A percentile compares a stretch with the other conserved stretches of the same genome.
Conservation (phyloP, 1,140 invertebrate genomes). For the Drosophila biarmipes region DNA sequence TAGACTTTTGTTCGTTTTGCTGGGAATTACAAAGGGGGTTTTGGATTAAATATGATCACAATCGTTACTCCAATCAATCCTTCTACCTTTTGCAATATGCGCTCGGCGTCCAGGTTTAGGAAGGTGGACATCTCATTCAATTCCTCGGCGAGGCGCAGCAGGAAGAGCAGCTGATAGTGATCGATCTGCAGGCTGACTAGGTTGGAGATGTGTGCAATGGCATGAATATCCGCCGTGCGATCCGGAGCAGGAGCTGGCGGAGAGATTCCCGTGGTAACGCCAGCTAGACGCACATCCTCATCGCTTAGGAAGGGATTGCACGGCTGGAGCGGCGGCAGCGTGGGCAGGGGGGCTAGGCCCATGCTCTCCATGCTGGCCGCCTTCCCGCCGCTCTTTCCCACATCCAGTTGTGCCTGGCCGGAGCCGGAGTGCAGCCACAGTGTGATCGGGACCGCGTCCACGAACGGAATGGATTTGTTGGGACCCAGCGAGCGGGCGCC, state of each 20-base stretch:
- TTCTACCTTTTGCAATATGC: slow-evolving; percentile 86
- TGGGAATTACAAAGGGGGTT: slow-evolving; percentile 18
- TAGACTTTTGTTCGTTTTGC: slow-evolving; percentile 86
- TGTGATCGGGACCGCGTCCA: slow-evolving; percentile 95
- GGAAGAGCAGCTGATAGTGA: slow-evolving; percentile 96
- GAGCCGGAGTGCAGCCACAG: slow-evolving; percentile 88
- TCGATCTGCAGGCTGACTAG: slow-evolving; percentile 94
- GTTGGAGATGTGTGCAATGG: slow-evolving; percentile 90
- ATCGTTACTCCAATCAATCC: not conserved
- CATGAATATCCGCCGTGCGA: slow-evolving; percentile 87
- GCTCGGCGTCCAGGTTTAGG: slow-evolving; percentile 91
- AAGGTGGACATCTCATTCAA: slow-evolving; percentile 92
- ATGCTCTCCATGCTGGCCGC: slow-evolving; percentile 60
- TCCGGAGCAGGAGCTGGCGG: slow-evolving; percentile 31
- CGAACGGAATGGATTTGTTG: slow-evolving; percentile 92
- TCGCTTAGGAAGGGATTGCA: slow-evolving; percentile 81
- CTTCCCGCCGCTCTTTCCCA: slow-evolving; percentile 31
- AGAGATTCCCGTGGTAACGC: not conserved
- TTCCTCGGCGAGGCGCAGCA: slow-evolving; percentile 93
- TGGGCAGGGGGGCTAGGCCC: slow-evolving; percentile 58
- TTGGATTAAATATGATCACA: not conserved
- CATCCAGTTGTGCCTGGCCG: slow-evolving; percentile 55
- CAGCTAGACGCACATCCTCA: slow-evolving; percentile 63
- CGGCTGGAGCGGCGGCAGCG: slow-evolving; percentile 61
- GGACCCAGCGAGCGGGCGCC: slow-evolving; percentile 90